phyloP scores from a whole-genome alignment of 2,888 invertebrate species.

The Leptinotarsa tumamoca region DNA sequence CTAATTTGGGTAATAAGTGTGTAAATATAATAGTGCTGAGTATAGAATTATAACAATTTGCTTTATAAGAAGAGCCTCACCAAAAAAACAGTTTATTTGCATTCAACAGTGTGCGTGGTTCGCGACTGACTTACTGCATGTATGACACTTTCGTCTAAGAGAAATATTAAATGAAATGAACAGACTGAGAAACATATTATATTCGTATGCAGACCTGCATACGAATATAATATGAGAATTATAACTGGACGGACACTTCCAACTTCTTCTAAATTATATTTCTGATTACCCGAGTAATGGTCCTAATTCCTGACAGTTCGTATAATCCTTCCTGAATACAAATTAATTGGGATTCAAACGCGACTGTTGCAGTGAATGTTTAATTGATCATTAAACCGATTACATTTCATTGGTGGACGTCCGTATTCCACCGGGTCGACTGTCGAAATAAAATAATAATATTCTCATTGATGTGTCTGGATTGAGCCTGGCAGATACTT shows the following conservation, averaged over 20 bases:
- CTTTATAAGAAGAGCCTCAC: no score
- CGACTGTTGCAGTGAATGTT: background rate
- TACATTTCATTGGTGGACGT: background rate
- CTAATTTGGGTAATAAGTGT: no score
- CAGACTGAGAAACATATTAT: no score
- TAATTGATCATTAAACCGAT: background rate
- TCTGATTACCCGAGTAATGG: background rate
- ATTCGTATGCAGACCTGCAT: background rate
- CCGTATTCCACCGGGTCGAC: background rate
- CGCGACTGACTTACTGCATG: no score
- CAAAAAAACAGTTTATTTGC: no score
- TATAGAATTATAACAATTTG: no score
- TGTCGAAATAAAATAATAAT: conserved; percentile 1
- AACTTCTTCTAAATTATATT: background rate
- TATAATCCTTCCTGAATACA: conserved; percentile 1
- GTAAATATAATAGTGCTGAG: no score
- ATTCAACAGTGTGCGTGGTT: no score
- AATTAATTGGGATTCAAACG: background rate
- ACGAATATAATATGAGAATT: background rate
- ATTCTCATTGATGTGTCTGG: conserved; percentile 1
- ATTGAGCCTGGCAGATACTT: conserved; percentile 18
- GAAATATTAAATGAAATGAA: no score
- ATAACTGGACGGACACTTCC: background rate
- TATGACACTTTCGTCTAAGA: no score
- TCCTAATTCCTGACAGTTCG: background rate